Evolutionary conservation across 92 coral and sea anemone species (phyloP), one percentile per base, ranked within the genome.

Genomic region (Siderastrea siderea): DNA sequence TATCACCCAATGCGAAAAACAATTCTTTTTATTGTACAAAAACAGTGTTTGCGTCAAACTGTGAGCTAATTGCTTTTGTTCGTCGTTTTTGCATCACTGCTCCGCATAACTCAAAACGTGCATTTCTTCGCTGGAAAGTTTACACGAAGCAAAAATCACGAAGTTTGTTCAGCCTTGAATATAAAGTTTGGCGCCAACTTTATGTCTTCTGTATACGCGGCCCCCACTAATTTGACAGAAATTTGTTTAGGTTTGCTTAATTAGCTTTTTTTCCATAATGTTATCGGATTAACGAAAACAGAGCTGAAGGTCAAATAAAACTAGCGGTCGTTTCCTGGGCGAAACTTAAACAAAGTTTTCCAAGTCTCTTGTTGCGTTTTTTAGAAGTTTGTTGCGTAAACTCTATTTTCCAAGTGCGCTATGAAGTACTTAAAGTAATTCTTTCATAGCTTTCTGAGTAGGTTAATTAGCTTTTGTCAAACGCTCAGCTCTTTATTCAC

Each of bases 161-260:
- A 50, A 51, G 26, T 65, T 66, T n/a, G 11, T 13, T 69, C n/a
- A 11, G 16, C 17, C 53, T 61, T 14, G 48, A 10, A 46, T 1
- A 46, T 3, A 2, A 47, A 47, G 7, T 47, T 47, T 10, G 26
- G 17, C 17, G 47, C 71, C 57, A 17, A 14, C n/a, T 15, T 9
- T n/a, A 13, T 57, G 6, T 43, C 13, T 47, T 77, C 47, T 14
- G 3, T 11, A 57, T 10, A 14, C 38, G 52, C 51, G 49, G 13
- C 4, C 38, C 11, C 77, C 53, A 44, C 16, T 58, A 47, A 70
- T 13, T 14, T 14, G 5, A 52, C 50, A 1, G 46, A 47, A 84
- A 52, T n/a, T 69, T 73, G 71, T 59, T 59, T 74, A 49, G 79
- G 46, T 74, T 74, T 50, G 60, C 51, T n/a, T 60, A 84, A 74